Base-by-base conservation (phyloP, 2,113 vertebrate genomes). In the Marmota monax region DNA sequence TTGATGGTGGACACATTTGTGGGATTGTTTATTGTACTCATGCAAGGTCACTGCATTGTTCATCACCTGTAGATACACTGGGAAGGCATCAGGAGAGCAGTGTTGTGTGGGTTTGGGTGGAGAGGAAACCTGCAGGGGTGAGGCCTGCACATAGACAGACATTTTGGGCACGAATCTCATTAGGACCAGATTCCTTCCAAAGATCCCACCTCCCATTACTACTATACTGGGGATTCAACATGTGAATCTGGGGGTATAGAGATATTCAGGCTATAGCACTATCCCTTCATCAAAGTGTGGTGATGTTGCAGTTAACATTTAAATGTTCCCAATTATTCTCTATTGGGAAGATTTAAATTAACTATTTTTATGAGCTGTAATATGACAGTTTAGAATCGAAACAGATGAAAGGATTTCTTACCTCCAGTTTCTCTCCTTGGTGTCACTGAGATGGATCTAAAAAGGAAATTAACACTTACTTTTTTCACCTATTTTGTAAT, bases 91-190 rank as follows among this genome's bases (percentile, higher is more conserved):
- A 39, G 39, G 77, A 77, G 88, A 65, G 74, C 14, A 37, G 0
- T 25, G 32, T 6, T 77, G 48, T 53, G 13, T 73, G 37, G 45
- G 37, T 73, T 65, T 88, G 25, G 12, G 48, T n/a, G 23, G 34
- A 10, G 7, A 1, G 13, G 48, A 11, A 18, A 63, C n/a, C 13
- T 53, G 37, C 12, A 48, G n/a, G 9, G 4, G 27, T 22, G 56
- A 42, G 13, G 39, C 5, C 32, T 67, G 48, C 61, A 6, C 16
- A 0, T 23, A 14, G 73, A 6, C 8, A 1, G 10, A 0, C 10
- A 29, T 65, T 29, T 65, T 29, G 9, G 1, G 25, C 61, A 23
- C 32, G 11, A 13, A 63, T 9, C 12, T 17, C 4, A 13, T 61
- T 18, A 61, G 5, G 42, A 61, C 48, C 9, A 22, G 39, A 25